Conservation (phyloP, 1,140 invertebrate genomes). For the Geopemphigus sp. region DNA sequence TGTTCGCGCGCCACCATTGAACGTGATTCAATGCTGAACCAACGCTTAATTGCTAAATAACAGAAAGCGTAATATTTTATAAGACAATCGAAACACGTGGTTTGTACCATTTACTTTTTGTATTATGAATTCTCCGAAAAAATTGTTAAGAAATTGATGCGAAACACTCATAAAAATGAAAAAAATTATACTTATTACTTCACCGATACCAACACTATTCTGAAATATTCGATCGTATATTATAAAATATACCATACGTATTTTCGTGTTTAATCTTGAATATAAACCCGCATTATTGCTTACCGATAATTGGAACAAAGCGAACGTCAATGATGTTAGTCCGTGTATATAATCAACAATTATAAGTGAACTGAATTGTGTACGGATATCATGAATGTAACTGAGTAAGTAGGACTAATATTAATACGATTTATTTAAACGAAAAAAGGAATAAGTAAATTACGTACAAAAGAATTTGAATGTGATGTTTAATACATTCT, state of each 20-base stretch:
- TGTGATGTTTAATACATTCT: not conserved
- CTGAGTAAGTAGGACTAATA: too few species aligned
- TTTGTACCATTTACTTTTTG: conserved; percentile 17
- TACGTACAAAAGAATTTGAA: not conserved
- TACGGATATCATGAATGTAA: not conserved
- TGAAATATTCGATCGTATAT: not conserved
- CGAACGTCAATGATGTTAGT: conserved; percentile 23
- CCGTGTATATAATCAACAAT: conserved; percentile 23
- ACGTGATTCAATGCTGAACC: not conserved
- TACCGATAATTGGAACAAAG: conserved; percentile 21
- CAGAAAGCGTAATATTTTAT: not conserved
- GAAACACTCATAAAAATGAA: not conserved
- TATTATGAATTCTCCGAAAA: conserved; percentile 24
- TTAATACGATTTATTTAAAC: too few species aligned
- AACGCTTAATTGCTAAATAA: conserved; percentile 4
- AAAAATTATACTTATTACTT: not conserved
- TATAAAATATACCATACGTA: not conserved
- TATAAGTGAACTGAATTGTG: conserved; percentile 11
- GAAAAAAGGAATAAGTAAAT: not conserved
- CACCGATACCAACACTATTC: not conserved
- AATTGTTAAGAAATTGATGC: conserved; percentile 42
- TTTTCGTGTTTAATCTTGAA: too few species aligned
- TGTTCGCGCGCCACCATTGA: not conserved
- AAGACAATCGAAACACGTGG: too few species aligned
- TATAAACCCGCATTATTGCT: too few species aligned